Percentiles rank a stretch among this genome's conserved stretches.
Evolutionary conservation across 2,888 invertebrate genomes (phyloP).

Genomic region (Ommatoiulus sabulosus): DNA sequence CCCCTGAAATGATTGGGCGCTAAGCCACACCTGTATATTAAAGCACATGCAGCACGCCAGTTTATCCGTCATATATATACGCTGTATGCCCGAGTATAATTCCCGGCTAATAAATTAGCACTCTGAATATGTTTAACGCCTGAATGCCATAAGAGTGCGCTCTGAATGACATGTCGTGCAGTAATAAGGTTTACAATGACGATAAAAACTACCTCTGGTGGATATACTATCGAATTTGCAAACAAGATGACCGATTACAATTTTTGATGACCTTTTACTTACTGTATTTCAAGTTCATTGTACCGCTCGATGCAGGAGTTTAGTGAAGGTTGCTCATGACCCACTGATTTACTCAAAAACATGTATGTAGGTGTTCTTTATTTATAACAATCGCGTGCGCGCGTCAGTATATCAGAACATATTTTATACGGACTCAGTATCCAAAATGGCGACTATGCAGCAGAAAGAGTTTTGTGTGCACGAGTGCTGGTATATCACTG

Average conservation of each 20-base stretch:
- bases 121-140: background rate
- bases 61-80: background rate
- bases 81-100: background rate
- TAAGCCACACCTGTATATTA: background rate
- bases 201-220: too few species aligned
- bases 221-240: too few species aligned
- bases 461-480: too few species aligned
- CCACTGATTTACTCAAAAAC: too few species aligned
- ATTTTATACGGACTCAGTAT: too few species aligned
- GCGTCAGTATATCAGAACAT: too few species aligned
- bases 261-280: background rate
- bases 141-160: background rate
- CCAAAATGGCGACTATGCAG: too few species aligned
- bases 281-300: background rate
- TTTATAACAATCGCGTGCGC: too few species aligned
- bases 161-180: background rate
- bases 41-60: background rate
- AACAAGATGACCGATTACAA: background rate
- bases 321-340: background rate
- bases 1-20: background rate
- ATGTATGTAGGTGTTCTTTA: too few species aligned
- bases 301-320: background rate
- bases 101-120: slow-evolving; percentile 4
- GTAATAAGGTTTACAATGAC: background rate
- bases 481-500: too few species aligned